Base-by-base conservation (phyloP, 2,888 invertebrate genomes). In the Drosophila monieri region DNA sequence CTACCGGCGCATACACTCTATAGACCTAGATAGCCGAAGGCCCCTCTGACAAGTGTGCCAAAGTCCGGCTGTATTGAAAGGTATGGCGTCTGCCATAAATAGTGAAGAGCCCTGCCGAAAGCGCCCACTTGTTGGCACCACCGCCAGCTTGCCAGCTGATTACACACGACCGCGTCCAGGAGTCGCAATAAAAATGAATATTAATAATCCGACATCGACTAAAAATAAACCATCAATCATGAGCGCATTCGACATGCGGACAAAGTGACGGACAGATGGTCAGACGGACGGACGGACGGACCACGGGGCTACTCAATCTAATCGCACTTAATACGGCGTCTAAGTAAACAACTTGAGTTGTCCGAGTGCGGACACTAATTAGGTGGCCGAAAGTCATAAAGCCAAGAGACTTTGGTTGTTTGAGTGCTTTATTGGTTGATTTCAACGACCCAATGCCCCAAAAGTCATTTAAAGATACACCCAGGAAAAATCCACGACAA, bases 211-310 rank as follows among this genome's bases (percentile, higher is more conserved):
- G 39, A 55, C 66, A 58, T 64, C 64, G 46, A 73, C 81, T 81
- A 81, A 78, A 87, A 87, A 81, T 81, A 81, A 80, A 76, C 61
- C 68, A 80, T 86, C 80, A 84, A 80, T 80, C 80, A 86, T 71
- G 70, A 60, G 84, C 68, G 55, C 77, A 58, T 58, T 61, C 61
- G 61, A 60, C 59, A 56, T 49, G 56, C 56, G 54, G 65, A 53
- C 59, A 52, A 1, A n/a, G 14, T n/a, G 37, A 10, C 27, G 18
- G 32, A 27, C 18, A 10, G 32, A 23, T n/a, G n/a, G n/a, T n/a
- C n/a, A n/a, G 37, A 10, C 27, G 18, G 37, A 10, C 27, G 18
- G 37, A 10, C 27, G 18, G 32, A 27, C 18, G 14, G 32, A 23
- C 18, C 30, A 32, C 43, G 43, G 58, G 48, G 51, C 62, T 35